phyloP scores from a whole-genome alignment of 2,113 vertebrate species.

The Protobothrops mucrosquamatus region DNA sequence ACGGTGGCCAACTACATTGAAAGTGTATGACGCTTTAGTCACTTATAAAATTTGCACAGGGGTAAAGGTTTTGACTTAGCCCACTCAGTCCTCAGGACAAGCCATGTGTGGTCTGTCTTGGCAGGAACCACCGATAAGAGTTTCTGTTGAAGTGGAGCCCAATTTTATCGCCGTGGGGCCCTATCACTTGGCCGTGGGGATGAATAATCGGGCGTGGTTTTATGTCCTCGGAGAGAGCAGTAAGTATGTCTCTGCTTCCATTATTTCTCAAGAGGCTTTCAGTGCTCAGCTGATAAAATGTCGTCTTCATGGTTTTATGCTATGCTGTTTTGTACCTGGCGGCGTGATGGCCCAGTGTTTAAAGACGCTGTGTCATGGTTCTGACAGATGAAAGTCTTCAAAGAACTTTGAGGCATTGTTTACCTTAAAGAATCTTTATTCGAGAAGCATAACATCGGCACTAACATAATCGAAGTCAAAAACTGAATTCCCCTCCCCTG shows the following conservation, averaged over 20 bases:
- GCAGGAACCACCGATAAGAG: slow-evolving; percentile 81
- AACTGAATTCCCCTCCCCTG: too few species aligned
- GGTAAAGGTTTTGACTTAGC: slow-evolving; percentile 18
- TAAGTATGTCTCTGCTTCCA: slow-evolving; percentile 60
- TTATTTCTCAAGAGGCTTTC: slow-evolving; percentile 10
- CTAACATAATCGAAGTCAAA: too few species aligned
- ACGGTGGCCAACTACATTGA: slow-evolving; percentile 89
- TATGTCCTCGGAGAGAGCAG: slow-evolving; percentile 84
- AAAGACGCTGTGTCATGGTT: background rate
- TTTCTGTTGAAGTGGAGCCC: slow-evolving; percentile 93
- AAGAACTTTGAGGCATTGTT: too few species aligned
- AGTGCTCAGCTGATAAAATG: background rate
- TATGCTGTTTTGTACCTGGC: background rate
- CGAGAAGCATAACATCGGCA: too few species aligned
- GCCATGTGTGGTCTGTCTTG: slow-evolving; percentile 25
- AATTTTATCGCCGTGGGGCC: slow-evolving; percentile 91
- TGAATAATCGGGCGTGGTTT: slow-evolving; percentile 99
- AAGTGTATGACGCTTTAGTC: slow-evolving; percentile 74
- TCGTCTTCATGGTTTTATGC: slow-evolving; percentile 13
- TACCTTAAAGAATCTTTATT: too few species aligned
- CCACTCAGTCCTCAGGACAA: background rate
- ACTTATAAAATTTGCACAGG: slow-evolving; percentile 36
- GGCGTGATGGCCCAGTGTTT: background rate
- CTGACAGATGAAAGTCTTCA: too few species aligned
- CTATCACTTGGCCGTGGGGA: slow-evolving; percentile 91